Conservation (phyloP, 2,888 invertebrate species). For the Eledone cirrhosa region DNA sequence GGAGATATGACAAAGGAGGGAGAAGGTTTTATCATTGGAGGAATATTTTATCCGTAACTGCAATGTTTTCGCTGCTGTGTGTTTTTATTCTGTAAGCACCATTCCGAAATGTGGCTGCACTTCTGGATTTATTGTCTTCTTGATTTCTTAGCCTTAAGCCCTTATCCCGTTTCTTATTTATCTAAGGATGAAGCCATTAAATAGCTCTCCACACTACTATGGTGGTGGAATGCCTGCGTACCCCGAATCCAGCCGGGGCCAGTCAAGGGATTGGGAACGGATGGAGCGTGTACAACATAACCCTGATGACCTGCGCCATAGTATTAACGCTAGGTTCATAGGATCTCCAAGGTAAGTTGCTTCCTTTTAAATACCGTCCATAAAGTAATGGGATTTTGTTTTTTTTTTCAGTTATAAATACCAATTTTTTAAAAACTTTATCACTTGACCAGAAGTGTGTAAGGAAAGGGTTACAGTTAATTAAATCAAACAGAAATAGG, state of each 20-base stretch:
- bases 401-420: too few species aligned
- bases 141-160: not conserved
- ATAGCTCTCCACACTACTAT: constrained; percentile 19
- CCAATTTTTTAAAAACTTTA: too few species aligned
- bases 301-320: constrained; percentile 51
- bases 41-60: too few species aligned
- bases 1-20: too few species aligned
- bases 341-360: constrained; percentile 17
- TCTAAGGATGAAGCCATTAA: constrained; percentile 16
- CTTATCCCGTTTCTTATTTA: constrained; percentile 25
- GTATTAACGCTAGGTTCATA: constrained; percentile 17
- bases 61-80: too few species aligned
- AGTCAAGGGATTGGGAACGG: constrained; percentile 29
- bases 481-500: too few species aligned
- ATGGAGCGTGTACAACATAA: constrained; percentile 43
- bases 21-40: too few species aligned
- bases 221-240: constrained; percentile 10
- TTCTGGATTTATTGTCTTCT: not conserved
- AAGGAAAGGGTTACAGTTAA: too few species aligned
- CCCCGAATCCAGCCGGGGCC: not conserved
- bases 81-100: too few species aligned
- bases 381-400: too few species aligned
- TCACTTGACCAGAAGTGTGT: too few species aligned
- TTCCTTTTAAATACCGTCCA: not conserved
- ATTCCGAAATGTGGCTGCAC: too few species aligned